Evolutionary conservation across 2,888 invertebrate species (phyloP), one percentile per base, ranked within the genome.

Genomic region (Cerastoderma edule): DNA sequence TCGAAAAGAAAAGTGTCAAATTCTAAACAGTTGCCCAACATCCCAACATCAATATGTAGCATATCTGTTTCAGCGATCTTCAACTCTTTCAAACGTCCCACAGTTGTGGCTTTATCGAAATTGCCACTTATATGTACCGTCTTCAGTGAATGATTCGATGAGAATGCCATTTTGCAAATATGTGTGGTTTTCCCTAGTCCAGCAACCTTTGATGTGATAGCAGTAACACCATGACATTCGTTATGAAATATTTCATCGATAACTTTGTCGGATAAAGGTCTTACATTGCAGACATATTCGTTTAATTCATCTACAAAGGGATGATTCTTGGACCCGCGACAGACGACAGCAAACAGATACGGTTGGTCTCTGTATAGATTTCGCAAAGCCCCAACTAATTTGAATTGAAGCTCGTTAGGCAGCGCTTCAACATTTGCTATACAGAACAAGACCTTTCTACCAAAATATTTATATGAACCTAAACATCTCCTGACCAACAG

Each of bases 1-100:
- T 87, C 85, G 77, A 87, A 87, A 2, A 87, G 63, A 28, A 86
- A 75, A 16, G 72, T 67, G 66, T 87, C 87, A 8, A 87, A 54
- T 24, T 76, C 83, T 28, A 64, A 48, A 10, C 81, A 71, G 50
- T 72, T 69, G 44, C 76, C 71, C 0, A 84, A 68, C 63, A 39
- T 69, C 4, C 85, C 86, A 30, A 87, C 67, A 69, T 86, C 86
- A 53, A 87, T 77, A 60, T 87, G 86, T 2, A 87, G 68, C 2
- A 75, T 57, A 46, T 81, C 63, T n/a, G 72, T 32, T 10, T 44
- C n/a, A 44, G 63, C 72, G 8, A 85, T 27, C 19, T 76, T 28
- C 4, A 83, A 22, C 10, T 6, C 19, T 19, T 24, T 22, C 4
- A 87, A 57, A 54, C 73, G 68, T 27, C 73, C 60, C 19, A 86